Conservation (phyloP, 2,888 invertebrate species). For the Machimus rusticus region DNA sequence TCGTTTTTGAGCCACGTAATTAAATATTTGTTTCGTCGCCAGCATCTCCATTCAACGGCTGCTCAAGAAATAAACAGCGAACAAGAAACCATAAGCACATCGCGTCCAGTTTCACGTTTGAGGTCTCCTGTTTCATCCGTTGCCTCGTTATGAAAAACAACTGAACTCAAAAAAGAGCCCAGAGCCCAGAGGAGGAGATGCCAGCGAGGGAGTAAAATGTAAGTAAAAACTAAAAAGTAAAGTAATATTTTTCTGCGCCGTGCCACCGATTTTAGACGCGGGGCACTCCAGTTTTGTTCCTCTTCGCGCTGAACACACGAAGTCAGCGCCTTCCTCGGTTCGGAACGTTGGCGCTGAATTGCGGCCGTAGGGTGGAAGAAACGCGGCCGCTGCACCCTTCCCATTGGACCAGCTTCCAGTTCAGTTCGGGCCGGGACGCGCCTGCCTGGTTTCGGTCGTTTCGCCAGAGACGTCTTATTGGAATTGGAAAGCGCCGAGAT, state of each 20-base stretch:
- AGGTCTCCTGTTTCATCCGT: slow-evolving; percentile 13
- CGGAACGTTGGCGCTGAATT: background rate
- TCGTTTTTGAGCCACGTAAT: slow-evolving; percentile 21
- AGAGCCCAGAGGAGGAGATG: background rate
- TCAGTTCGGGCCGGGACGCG: background rate
- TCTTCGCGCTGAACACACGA: background rate
- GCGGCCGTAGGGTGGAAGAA: background rate
- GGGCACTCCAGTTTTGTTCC: background rate
- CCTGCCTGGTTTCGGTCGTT: background rate
- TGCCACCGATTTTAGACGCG: background rate
- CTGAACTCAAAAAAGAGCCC: background rate
- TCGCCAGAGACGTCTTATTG: background rate
- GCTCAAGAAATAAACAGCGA: background rate
- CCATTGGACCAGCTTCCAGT: slow-evolving; percentile 17
- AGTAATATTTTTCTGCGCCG: background rate
- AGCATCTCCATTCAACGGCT: background rate
- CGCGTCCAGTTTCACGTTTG: background rate
- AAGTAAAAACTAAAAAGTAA: background rate
- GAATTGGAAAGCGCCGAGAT: background rate
- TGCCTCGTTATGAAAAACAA: slow-evolving; percentile 10
- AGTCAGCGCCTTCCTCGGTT: background rate
- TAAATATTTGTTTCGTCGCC: slow-evolving; percentile 29
- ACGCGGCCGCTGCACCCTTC: slow-evolving; percentile 12
- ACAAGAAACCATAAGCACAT: background rate
- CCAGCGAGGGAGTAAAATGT: background rate